phyloP scores from a whole-genome alignment of 2,888 invertebrate genomes.

The Shargacucullia verbasci region DNA sequence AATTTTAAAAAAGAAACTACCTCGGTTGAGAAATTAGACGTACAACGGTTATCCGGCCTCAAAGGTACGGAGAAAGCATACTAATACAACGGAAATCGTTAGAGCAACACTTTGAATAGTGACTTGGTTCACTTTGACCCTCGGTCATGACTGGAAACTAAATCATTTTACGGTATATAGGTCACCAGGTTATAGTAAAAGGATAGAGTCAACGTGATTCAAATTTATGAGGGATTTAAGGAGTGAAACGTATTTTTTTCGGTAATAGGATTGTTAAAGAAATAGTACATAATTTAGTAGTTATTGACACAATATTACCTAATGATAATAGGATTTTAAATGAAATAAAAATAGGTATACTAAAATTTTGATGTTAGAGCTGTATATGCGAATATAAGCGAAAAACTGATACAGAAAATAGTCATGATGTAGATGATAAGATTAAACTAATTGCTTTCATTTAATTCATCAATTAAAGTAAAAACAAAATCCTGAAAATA shows the following conservation, averaged over 20 bases:
- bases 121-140: conserved; percentile 42
- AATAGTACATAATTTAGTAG: conserved; percentile 10
- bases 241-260: conserved; percentile 19
- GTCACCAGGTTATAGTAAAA: conserved; percentile 42
- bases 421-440: too few relatives aligned
- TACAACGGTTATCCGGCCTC: conserved; percentile 40
- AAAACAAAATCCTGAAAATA: too few relatives aligned
- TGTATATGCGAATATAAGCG: too few relatives aligned
- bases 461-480: too few relatives aligned
- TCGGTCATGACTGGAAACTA: conserved; percentile 51
- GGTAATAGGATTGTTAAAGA: too few relatives aligned
- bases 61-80: conserved; percentile 38
- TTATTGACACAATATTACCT: too few relatives aligned
- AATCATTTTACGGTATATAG: conserved; percentile 53
- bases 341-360: too few relatives aligned
- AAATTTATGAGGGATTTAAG: conserved; percentile 40
- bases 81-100: conserved; percentile 56
- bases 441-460: too few relatives aligned
- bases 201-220: conserved; percentile 37
- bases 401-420: too few relatives aligned
- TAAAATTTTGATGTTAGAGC: too few relatives aligned
- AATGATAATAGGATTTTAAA: too few relatives aligned
- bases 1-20: conserved; percentile 23
- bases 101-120: conserved; percentile 55
- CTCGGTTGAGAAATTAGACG: conserved; percentile 30